Percentiles rank a stretch among this genome's conserved stretches.
phyloP scores from a whole-genome alignment of 2,113 vertebrate species.

The Cranoglanis bouderius region DNA sequence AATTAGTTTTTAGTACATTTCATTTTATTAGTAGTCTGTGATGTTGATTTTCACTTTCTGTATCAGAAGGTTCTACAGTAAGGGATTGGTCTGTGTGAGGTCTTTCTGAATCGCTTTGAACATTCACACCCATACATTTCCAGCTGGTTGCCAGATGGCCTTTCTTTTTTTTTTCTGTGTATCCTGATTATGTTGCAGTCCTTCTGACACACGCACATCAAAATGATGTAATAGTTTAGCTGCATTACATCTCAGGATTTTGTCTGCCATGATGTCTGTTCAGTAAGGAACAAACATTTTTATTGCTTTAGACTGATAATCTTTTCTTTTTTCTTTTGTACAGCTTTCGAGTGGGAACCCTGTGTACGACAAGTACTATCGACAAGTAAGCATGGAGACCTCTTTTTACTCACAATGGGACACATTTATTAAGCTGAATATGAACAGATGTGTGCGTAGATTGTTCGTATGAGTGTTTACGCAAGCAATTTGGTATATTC shows the following conservation, averaged over 20 bases:
- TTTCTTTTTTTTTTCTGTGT: not conserved
- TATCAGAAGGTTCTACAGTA: not conserved
- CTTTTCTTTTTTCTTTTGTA: slow-evolving; percentile 29
- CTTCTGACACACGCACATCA: not conserved
- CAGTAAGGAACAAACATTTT: not conserved
- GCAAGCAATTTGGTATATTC: not conserved
- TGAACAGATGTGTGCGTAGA: too few species aligned
- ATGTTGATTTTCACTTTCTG: not conserved
- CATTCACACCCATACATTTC: not conserved
- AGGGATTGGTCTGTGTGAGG: not conserved
- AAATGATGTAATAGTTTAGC: not conserved
- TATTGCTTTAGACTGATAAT: not conserved
- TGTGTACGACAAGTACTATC: slow-evolving; percentile 96
- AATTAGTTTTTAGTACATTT: not conserved
- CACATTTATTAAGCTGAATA: not conserved
- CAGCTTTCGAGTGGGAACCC: slow-evolving; percentile 97
- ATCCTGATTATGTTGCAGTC: not conserved
- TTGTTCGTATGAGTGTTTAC: not conserved
- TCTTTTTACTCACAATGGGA: not conserved
- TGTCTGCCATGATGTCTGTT: not conserved
- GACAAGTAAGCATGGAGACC: slow-evolving; percentile 80
- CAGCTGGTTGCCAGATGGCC: slow-evolving; percentile 41
- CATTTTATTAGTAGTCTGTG: not conserved
- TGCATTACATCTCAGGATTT: not conserved
- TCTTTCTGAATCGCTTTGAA: not conserved